Conservation (phyloP, 2,797 vertebrate species). For the Helostoma temminkii region DNA sequence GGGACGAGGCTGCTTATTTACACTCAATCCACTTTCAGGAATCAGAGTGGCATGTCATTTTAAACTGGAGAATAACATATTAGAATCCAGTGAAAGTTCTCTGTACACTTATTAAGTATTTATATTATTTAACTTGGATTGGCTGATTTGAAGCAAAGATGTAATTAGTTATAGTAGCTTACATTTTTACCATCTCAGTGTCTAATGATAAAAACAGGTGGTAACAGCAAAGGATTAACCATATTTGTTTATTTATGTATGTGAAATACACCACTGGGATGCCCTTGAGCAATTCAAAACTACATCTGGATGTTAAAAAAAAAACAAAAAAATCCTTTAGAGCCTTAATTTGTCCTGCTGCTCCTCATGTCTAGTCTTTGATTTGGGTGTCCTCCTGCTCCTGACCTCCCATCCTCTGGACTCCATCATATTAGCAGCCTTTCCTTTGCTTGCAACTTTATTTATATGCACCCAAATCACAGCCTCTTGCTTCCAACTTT, state of each 20-base stretch:
- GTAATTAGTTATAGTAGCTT: too few species aligned
- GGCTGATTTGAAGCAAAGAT: too few species aligned
- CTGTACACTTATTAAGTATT: too few species aligned
- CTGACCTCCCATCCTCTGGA: constrained; percentile 50
- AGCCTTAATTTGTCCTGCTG: constrained; percentile 11
- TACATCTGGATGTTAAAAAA: neutral
- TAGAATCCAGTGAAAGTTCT: neutral
- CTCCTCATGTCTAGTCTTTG: constrained; percentile 28
- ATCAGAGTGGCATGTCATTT: neutral
- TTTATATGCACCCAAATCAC: constrained; percentile 75
- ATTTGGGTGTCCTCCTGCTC: constrained; percentile 46
- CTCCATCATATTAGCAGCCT: constrained; percentile 62
- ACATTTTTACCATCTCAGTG: too few species aligned
- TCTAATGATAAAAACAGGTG: too few species aligned
- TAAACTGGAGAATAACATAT: neutral
- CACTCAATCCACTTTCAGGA: constrained; percentile 6
- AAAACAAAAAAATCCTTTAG: constrained; percentile 2
- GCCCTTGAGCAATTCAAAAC: neutral
- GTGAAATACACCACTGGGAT: constrained; percentile 9
- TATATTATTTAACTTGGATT: too few species aligned
- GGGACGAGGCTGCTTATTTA: constrained; percentile 1
- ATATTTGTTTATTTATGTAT: too few species aligned
- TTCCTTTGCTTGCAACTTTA: constrained; percentile 59
- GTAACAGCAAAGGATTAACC: too few species aligned
- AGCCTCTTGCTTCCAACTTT: constrained; percentile 70